Base-by-base conservation (phyloP, 1,140 invertebrate genomes). In the Scylla paramamosain region DNA sequence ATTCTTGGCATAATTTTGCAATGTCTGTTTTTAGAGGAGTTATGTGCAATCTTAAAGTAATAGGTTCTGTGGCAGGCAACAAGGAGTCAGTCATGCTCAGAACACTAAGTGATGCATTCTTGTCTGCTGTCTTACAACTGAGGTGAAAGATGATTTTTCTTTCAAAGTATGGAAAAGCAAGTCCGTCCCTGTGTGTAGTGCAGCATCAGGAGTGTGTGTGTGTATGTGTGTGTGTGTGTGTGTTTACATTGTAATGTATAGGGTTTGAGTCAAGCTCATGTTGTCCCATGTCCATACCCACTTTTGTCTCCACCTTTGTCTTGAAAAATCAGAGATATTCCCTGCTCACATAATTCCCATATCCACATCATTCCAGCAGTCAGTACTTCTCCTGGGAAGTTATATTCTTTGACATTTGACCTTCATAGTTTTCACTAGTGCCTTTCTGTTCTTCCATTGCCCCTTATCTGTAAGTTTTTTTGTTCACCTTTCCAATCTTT, bases 181-280 rank as follows among this genome's bases (percentile, higher is more conserved):
- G 89, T 95, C 94, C 94, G 94, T 95, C 94, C 94, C 90, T 89
- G 93, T 91, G 87, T 90, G 88, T 89, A 90, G 93, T 89, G 89
- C 93, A 90, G 93, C 93, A 45, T 77, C 86, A 94, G 59, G 48
- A 59, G 82, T 46, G 45, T 77, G 32, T 89, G 93, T 90, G 82
- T 94, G 87, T 94, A 39, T 90, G 45, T 46, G 67, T 82, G 82
- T 59, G 82, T 45, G 67, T 77, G 20, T 77, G 16, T 77, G 45
- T 46, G 39, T 90, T n/a, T 48, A 31, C 20, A 31, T 46, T 45
- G 25, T 10, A 29, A 39, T 90, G n/a, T 28, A 28, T 32, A 59
- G 52, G 2, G 12, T 59, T 59, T 59, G 52, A 59, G 52, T 59
- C 39, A 39, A 39, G 16, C 52, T 59, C 16, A 20, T 59, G 16